Conservation (phyloP, 2,797 vertebrate genomes). For the Acridotheres tristis region DNA sequence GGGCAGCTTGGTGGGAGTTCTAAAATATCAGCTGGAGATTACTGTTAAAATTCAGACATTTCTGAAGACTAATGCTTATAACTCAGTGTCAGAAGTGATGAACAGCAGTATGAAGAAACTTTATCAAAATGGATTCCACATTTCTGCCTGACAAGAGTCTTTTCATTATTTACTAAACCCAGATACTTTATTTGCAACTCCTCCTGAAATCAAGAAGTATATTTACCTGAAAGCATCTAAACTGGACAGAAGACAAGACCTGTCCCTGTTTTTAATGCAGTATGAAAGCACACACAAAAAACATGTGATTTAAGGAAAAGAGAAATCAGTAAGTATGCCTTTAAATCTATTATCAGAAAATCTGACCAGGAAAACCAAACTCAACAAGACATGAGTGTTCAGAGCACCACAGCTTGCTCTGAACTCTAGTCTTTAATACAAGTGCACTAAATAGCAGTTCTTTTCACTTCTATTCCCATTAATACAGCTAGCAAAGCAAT, state of each 20-base stretch:
- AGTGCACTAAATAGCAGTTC: neutral
- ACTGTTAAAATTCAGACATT: conserved; percentile 9
- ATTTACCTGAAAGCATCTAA: neutral
- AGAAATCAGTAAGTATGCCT: neutral
- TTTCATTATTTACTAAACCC: neutral
- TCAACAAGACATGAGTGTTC: neutral
- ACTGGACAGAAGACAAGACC: neutral
- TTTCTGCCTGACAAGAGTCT: neutral
- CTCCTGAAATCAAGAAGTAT: neutral
- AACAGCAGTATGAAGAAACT: neutral
- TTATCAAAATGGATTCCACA: neutral
- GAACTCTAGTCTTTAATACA: neutral
- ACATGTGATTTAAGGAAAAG: neutral
- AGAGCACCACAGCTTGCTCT: neutral
- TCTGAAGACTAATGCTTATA: conserved; percentile 27
- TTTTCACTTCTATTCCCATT: neutral
- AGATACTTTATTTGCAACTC: neutral
- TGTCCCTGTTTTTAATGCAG: neutral
- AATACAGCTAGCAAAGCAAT: neutral
- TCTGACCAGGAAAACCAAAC: neutral
- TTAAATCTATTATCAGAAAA: neutral
- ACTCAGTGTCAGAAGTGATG: conserved; percentile 28
- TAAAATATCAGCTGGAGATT: conserved; percentile 32
- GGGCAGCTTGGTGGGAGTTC: conserved; percentile 60
- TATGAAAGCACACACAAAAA: neutral